phyloP scores from a whole-genome alignment of 1,140 invertebrate genomes.

The Drosophila burlai region DNA sequence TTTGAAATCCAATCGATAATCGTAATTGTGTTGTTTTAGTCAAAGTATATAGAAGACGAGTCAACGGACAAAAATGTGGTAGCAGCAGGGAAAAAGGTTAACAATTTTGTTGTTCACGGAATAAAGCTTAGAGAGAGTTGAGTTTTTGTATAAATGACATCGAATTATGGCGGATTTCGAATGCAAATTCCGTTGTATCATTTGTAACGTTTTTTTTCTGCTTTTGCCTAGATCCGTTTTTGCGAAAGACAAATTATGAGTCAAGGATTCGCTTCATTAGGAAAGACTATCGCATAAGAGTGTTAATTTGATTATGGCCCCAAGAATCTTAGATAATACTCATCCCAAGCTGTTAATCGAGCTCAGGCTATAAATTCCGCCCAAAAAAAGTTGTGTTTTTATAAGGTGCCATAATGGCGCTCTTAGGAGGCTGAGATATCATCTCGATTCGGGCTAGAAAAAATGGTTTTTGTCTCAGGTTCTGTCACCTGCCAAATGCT shows the following conservation, averaged over 20 bases:
- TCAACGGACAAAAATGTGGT: constrained; percentile 63
- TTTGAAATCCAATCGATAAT: constrained; percentile 56
- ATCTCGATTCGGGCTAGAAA: constrained; percentile 45
- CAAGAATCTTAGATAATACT: constrained; percentile 39
- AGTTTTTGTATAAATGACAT: constrained; percentile 15
- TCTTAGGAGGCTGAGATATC: constrained; percentile 54
- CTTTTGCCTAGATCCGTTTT: constrained; percentile 4
- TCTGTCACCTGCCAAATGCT: constrained; percentile 47
- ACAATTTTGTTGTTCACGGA: constrained; percentile 30
- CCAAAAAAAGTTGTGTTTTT: constrained; percentile 12
- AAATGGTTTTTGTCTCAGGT: constrained; percentile 29
- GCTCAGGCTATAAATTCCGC: constrained; percentile 30
- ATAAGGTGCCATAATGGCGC: constrained; percentile 64
- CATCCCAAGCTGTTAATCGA: constrained; percentile 52
- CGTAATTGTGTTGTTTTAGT: constrained; percentile 42
- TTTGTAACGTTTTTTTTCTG: constrained; percentile 4
- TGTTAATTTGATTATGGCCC: constrained; percentile 39
- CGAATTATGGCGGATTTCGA: constrained; percentile 22
- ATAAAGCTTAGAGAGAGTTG: constrained; percentile 20
- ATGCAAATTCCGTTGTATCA: constrained; percentile 35
- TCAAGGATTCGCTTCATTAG: constrained; percentile 48
- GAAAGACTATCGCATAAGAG: constrained; percentile 10
- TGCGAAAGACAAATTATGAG: constrained; percentile 32
- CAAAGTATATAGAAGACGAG: constrained; percentile 28
- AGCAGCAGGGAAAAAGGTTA: constrained; percentile 21